Evolutionary conservation across 2,113 vertebrate genomes (phyloP), one percentile per base, ranked within the genome.

Genomic region (Hippopotamus amphibius): DNA sequence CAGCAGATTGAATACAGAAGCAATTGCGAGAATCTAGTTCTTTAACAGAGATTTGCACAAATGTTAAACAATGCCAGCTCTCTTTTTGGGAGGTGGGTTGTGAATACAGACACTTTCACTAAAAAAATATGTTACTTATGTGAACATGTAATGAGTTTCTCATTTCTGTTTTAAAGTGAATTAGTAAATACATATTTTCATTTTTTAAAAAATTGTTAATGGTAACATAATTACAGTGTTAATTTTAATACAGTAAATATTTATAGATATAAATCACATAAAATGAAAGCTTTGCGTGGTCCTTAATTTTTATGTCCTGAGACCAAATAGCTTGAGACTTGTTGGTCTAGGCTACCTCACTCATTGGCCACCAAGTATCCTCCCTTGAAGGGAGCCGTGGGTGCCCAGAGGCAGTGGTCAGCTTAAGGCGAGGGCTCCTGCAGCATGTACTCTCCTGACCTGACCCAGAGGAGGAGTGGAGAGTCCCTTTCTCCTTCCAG

Each of bases 241-340:
- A 53, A 72, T 77, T 84, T 76, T 93, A 74, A 48, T 41, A 55
- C 1, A 85, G 41, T 65, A 84, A 93, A 69, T 90, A 55, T 48
- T 41, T 33, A 88, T 74, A 71, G 46, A 65, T 69, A 30, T 7
- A 95, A 95, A 74, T n/a, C n/a, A 83, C 30, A 71, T 43, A 71
- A 88, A 48, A 26, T 88, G 41, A 87, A 84, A 24, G 9, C 61
- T 82, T 85, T 76, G 24, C 12, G 15, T 7, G 0, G 2, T 43
- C 14, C 48, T 96, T 92, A 33, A 59, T 57, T 96, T 83, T 69
- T 80, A 83, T 63, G 12, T 90, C n/a, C 28, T 90, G 48, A 76
- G 46, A 71, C 30, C 13, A 81, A 66, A 69, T 16, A 80, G 33
- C n/a, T 57, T 93, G 17, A 95, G n/a, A 77, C 37, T 33, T 41